Percentiles rank a stretch among this genome's conserved stretches.
These are phyloP conservation scores for Notoglanidium macrostoma DNA, from an alignment of 2,797 vertebrate species.

Conservation along the genomic window DNA sequence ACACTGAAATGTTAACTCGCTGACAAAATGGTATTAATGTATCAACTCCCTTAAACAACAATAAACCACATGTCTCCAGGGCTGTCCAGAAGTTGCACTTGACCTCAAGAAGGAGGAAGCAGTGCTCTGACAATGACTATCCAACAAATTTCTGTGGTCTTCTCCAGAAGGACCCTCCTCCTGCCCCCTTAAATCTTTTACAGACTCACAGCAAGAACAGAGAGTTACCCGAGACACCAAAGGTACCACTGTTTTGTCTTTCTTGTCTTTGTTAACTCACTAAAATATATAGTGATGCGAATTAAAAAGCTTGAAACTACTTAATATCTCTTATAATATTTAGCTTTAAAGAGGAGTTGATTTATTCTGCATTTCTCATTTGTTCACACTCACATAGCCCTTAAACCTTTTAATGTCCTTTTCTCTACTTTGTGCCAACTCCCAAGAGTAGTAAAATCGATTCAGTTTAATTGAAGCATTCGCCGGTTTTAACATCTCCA, in stretches of 20 bases:
- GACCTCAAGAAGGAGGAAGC: constrained; percentile 89
- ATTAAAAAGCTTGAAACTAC: background rate
- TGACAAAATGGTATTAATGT: background rate
- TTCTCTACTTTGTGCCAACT: constrained; percentile 60
- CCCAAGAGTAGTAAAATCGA: constrained; percentile 71
- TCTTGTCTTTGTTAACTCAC: background rate
- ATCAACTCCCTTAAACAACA: background rate
- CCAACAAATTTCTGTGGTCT: constrained; percentile 91
- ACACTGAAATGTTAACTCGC: background rate
- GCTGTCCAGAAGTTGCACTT: constrained; percentile 96
- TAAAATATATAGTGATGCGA: background rate
- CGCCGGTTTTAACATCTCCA: constrained; percentile 46
- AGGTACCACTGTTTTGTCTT: constrained; percentile 74
- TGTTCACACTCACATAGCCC: constrained; percentile 2
- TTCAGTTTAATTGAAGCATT: constrained; percentile 60
- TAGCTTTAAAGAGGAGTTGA: background rate
- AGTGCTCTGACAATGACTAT: constrained; percentile 78
- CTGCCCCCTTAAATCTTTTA: constrained; percentile 86
- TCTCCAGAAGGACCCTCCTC: constrained; percentile 86
- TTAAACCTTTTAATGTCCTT: constrained; percentile 73
- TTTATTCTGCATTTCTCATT: background rate
- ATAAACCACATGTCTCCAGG: constrained; percentile 69
- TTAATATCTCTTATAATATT: background rate
- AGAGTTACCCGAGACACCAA: constrained; percentile 86
- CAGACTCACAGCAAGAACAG: constrained; percentile 90